phyloP scores from a whole-genome alignment of 1,140 invertebrate species.

The Hypothenemus hampei region DNA sequence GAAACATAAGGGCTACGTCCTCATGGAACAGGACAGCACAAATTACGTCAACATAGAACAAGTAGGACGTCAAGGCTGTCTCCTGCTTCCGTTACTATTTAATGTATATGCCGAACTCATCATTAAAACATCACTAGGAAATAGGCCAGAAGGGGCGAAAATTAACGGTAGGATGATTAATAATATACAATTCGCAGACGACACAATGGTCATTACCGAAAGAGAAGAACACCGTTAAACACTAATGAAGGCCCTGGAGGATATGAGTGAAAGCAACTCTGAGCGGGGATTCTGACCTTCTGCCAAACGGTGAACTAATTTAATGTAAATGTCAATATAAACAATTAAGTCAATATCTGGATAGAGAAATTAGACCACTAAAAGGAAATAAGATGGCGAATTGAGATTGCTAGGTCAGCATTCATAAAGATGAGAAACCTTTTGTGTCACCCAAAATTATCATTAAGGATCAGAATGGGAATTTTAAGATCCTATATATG shows the following conservation, averaged over 20 bases:
- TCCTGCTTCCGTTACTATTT: conserved; percentile 40
- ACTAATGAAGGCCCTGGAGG: conserved; percentile 15
- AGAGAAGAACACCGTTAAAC: conserved; percentile 20
- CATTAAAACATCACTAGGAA: conserved; percentile 21
- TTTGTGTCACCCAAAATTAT: too few species aligned
- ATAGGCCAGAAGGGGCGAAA: conserved; percentile 23
- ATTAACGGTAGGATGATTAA: conserved; percentile 30
- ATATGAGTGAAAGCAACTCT: too few species aligned
- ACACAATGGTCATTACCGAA: conserved; percentile 31
- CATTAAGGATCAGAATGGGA: too few species aligned
- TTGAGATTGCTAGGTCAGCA: too few species aligned
- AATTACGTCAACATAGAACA: conserved; percentile 27
- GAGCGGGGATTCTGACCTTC: too few species aligned
- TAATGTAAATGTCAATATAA: too few species aligned
- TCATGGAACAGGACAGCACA: conserved; percentile 14
- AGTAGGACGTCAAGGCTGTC: conserved; percentile 38
- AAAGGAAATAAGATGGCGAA: too few species aligned
- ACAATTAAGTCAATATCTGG: too few species aligned
- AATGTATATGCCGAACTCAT: conserved; percentile 37
- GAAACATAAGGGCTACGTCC: conserved; percentile 18
- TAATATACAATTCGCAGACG: conserved; percentile 33
- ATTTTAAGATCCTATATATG: too few species aligned
- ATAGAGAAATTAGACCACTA: too few species aligned
- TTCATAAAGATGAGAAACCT: too few species aligned
- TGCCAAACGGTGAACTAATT: too few species aligned